phyloP scores from a whole-genome alignment of 2,888 invertebrate genomes.

The Eupithecia exiguata region DNA sequence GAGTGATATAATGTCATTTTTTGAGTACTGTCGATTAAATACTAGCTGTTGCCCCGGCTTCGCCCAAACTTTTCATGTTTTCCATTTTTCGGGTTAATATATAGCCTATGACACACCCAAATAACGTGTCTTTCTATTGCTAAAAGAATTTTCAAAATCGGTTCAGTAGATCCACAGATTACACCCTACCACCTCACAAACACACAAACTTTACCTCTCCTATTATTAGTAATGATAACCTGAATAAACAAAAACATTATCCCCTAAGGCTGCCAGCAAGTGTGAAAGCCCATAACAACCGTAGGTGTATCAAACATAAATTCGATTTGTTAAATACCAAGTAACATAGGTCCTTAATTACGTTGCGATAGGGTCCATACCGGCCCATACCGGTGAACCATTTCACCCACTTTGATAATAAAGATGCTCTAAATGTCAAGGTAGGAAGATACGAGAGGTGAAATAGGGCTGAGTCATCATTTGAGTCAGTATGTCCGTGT shows the following conservation, averaged over 20 bases:
- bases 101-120: too few species aligned
- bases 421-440: slow-evolving; percentile 42
- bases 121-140: too few species aligned
- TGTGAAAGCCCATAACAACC: slow-evolving; percentile 29
- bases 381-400: too few species aligned
- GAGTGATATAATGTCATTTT: not conserved
- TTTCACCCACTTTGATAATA: slow-evolving; percentile 32
- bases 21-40: too few species aligned
- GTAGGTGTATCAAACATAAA: slow-evolving; percentile 40
- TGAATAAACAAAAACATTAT: not conserved
- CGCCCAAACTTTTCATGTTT: too few species aligned
- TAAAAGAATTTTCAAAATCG: too few species aligned
- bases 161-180: too few species aligned
- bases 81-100: too few species aligned
- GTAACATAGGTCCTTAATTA: slow-evolving; percentile 30
- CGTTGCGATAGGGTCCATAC: slow-evolving; percentile 23
- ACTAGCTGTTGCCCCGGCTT: too few species aligned
- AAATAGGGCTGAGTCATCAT: slow-evolving; percentile 37
- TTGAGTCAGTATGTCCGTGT: slow-evolving; percentile 40
- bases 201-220: too few species aligned
- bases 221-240: too few species aligned
- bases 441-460: slow-evolving; percentile 39
- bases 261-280: not conserved
- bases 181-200: too few species aligned
- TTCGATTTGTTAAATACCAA: slow-evolving; percentile 37